Base-by-base conservation (phyloP, 1,140 invertebrate species). In the Rhopalosiphum maidis region DNA sequence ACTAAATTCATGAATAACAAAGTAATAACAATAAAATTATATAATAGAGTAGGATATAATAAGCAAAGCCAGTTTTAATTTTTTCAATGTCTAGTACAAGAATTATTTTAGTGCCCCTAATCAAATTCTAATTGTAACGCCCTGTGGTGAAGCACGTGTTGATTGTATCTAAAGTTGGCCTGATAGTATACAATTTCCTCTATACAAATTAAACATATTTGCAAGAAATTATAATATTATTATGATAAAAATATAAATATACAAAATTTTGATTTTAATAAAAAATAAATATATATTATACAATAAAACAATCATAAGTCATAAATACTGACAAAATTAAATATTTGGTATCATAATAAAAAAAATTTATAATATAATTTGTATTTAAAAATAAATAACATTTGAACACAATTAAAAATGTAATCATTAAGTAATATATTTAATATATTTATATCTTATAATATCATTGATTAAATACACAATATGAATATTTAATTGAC, bases 321-420 rank as follows among this genome's bases (percentile, higher is more conserved):
- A 87, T n/a, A 43, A 30, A 15, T 87, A 87, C 9, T 46, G 2
- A 87, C 43, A 46, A 87, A 68, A 87, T n/a, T 48, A 48, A 35
- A 51, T 48, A 88, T n/a, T 8, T 68, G 30, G 11, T 68, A 22
- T 48, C 18, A 51, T 48, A 51, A 88, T 88, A 48, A 48, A n/a
- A 48, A 48, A 43, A 18, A 41, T 30, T 43, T 43, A 60, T 43
- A 60, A 37, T 41, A 41, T 43, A 60, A 55, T 55, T 90, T 60
- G 30, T 60, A 60, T 41, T 43, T 90, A 60, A 90, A 90, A 90
- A 90, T 60, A 90, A 90, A 90, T 90, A 48, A 90, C 51, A 90
- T 90, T 90, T 90, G 89, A 90, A 90, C 54, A 90, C 88, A 90
- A 55, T 68, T 43, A 90, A 60, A 90, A 55, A 43, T 60, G 6